Evolutionary conservation across 1,140 invertebrate species (phyloP).

Genomic region (Pararge aegeria): DNA sequence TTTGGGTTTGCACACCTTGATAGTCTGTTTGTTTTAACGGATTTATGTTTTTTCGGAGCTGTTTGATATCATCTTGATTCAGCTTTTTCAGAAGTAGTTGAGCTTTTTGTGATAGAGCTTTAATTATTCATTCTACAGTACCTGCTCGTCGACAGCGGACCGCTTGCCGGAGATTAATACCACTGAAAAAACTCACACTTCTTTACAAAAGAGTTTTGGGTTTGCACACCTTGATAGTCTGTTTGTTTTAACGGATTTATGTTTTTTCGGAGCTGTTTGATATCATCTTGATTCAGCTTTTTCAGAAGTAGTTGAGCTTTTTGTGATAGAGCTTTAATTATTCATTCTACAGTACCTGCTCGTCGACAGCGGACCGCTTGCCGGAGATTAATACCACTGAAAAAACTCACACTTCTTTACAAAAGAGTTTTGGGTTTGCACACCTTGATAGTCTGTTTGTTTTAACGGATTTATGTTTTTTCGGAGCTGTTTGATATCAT

Average conservation of each 20-base stretch:
- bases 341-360: slow-evolving; percentile 74
- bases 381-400: slow-evolving; percentile 38
- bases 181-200: slow-evolving; percentile 20
- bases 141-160: slow-evolving; percentile 67
- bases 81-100: too few relatives aligned
- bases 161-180: slow-evolving; percentile 46
- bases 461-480: background rate
- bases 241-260: background rate
- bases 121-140: slow-evolving; percentile 76
- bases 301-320: too few relatives aligned
- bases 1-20: background rate
- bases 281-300: too few relatives aligned
- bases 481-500: too few relatives aligned
- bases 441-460: background rate
- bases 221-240: background rate
- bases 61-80: too few relatives aligned
- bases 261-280: too few relatives aligned
- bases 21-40: background rate
- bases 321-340: too few relatives aligned
- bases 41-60: too few relatives aligned
- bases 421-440: background rate
- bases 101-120: too few relatives aligned
- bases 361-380: slow-evolving; percentile 61
- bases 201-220: slow-evolving; percentile 1
- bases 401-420: slow-evolving; percentile 15